Conservation (phyloP, 2,797 vertebrate genomes). For the Acrossocheilus wenchowensis region DNA sequence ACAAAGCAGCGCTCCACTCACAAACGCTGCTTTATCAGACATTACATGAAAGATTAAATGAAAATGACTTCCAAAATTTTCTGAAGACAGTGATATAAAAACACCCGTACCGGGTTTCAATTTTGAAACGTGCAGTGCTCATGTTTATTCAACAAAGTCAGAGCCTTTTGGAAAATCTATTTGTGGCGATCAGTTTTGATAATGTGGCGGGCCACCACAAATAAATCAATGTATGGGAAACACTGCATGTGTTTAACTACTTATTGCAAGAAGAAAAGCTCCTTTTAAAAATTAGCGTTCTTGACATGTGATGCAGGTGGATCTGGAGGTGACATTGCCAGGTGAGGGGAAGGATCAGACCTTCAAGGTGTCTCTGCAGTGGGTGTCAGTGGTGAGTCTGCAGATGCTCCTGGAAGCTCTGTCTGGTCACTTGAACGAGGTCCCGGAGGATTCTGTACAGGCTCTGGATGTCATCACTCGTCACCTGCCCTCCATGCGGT, state of each 20-base stretch:
- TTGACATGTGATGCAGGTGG: slow-evolving; percentile 81
- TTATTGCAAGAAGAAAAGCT: not conserved
- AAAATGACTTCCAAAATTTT: too few relatives aligned
- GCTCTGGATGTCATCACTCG: slow-evolving; percentile 97
- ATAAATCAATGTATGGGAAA: too few relatives aligned
- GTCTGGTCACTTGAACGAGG: slow-evolving; percentile 94
- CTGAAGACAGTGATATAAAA: too few relatives aligned
- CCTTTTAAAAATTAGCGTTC: not conserved
- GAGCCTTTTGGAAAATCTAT: too few relatives aligned
- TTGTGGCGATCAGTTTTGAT: too few relatives aligned
- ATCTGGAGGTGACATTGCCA: slow-evolving; percentile 97
- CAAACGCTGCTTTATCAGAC: too few relatives aligned
- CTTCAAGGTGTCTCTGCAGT: slow-evolving; percentile 98
- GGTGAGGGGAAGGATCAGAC: slow-evolving; percentile 99
- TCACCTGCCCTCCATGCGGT: slow-evolving; percentile 99
- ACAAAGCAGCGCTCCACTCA: too few relatives aligned
- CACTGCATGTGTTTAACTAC: not conserved
- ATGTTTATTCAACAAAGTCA: too few relatives aligned
- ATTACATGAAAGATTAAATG: too few relatives aligned
- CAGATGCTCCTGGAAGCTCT: slow-evolving; percentile 96
- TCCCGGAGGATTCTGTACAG: slow-evolving; percentile 97
- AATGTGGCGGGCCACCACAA: too few relatives aligned
- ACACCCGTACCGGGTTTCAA: too few relatives aligned
- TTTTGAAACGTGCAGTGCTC: too few relatives aligned
- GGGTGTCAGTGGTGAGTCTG: slow-evolving; percentile 98